phyloP scores from a whole-genome alignment of 2,797 vertebrate species.

The Poecilia picta region DNA sequence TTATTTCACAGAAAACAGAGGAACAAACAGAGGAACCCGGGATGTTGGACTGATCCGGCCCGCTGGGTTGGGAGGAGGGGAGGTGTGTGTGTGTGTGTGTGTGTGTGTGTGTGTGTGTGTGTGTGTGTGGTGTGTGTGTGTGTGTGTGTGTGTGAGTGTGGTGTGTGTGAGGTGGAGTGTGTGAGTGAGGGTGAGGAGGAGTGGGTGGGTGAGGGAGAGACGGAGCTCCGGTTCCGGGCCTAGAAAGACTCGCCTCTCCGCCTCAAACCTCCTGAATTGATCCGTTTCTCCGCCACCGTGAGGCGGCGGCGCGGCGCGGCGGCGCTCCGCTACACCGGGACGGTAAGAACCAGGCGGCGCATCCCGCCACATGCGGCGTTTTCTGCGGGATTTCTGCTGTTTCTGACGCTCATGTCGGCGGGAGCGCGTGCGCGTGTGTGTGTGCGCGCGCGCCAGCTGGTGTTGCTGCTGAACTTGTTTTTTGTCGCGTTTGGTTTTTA shows the following conservation, averaged over 20 bases:
- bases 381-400: constrained; percentile 68
- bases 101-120: no score
- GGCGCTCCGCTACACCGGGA: constrained; percentile 70
- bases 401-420: constrained; percentile 61
- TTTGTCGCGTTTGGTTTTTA: constrained; percentile 34
- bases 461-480: constrained; percentile 61
- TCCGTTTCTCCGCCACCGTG: constrained; percentile 69
- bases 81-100: constrained; percentile 28
- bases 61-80: constrained; percentile 70
- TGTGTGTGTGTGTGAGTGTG: no score
- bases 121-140: no score
- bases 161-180: no score
- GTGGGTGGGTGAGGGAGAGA: constrained; percentile 37
- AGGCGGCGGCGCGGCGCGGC: constrained; percentile 37
- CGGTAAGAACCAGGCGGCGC: constrained; percentile 81
- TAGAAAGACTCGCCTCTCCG: constrained; percentile 82
- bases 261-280: constrained; percentile 80
- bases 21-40: constrained; percentile 38
- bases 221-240: constrained; percentile 84
- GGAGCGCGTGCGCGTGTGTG: constrained; percentile 31
- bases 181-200: no score
- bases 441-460: constrained; percentile 33
- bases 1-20: constrained; percentile 42
- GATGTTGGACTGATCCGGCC: constrained; percentile 63
- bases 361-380: constrained; percentile 54